Evolutionary conservation across 2,797 vertebrate species (phyloP).

Genomic region (Chiroxiphia lanceolata): DNA sequence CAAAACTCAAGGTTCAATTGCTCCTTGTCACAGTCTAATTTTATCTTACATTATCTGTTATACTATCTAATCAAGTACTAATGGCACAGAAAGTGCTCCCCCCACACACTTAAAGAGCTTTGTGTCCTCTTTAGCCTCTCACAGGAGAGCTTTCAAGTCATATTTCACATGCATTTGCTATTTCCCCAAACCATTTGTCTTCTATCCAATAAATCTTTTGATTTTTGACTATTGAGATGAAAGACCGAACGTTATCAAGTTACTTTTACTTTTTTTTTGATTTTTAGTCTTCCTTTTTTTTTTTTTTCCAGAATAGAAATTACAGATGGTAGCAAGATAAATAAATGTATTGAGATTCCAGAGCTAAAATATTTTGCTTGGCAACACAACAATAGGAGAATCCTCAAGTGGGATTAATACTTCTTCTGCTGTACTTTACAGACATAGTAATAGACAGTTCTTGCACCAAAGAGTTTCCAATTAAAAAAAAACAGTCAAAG

Average conservation of each 20-base stretch:
- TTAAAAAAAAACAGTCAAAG: not conserved
- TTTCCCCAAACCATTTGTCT: constrained; percentile 60
- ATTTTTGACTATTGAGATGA: constrained; percentile 46
- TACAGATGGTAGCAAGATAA: not conserved
- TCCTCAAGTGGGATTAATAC: not conserved
- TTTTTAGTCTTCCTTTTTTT: not conserved
- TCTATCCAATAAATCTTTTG: constrained; percentile 55
- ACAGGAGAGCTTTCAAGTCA: constrained; percentile 61
- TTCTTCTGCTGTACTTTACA: not conserved
- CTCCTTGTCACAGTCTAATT: constrained; percentile 56
- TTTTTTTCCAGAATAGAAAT: not conserved
- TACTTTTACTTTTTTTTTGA: not conserved
- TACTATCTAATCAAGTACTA: constrained; percentile 62
- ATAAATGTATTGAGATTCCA: not conserved
- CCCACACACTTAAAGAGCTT: constrained; percentile 44
- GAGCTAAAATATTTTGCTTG: not conserved
- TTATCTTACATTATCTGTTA: constrained; percentile 54
- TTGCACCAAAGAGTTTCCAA: not conserved
- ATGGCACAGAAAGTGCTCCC: constrained; percentile 53
- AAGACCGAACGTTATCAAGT: constrained; percentile 9
- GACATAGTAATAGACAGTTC: not conserved
- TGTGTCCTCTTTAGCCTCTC: constrained; percentile 60
- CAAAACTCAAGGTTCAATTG: constrained; percentile 58
- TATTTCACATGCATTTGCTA: constrained; percentile 43
- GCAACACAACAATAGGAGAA: not conserved